Percentiles rank a stretch among this genome's conserved stretches.
These are phyloP conservation scores for Nibea coibor DNA, from an alignment of 2,113 vertebrate genomes.

Conservation along the genomic window DNA sequence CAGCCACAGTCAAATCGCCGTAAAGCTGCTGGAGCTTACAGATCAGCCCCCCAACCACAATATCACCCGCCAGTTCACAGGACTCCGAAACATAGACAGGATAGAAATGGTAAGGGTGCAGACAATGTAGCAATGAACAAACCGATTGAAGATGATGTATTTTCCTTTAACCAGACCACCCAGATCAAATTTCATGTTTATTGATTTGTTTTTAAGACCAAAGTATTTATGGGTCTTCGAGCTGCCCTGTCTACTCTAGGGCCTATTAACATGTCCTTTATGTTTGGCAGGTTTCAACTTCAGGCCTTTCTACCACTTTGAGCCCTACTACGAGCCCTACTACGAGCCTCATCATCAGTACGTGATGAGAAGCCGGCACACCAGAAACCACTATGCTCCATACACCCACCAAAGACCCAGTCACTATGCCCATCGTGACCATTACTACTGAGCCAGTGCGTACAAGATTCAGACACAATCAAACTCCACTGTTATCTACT, in stretches of 20 bases:
- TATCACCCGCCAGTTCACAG: neutral
- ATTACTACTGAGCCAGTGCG: conserved; percentile 33
- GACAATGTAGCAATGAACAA: neutral
- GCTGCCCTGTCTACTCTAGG: neutral
- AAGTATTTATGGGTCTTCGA: neutral
- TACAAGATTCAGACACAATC: neutral
- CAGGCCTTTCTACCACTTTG: neutral
- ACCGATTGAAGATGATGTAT: neutral
- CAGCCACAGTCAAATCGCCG: rapidly evolving
- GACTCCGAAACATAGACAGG: neutral
- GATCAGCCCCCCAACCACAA: neutral
- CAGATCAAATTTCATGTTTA: neutral
- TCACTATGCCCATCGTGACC: rapidly evolving
- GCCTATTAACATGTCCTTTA: neutral
- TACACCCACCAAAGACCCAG: conserved; percentile 29
- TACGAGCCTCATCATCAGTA: neutral
- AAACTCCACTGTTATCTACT: neutral
- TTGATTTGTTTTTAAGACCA: neutral
- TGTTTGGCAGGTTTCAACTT: conserved; percentile 34
- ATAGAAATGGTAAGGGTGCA: conserved; percentile 35
- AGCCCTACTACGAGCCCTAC: conserved; percentile 27
- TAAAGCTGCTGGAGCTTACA: neutral
- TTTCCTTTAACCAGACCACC: neutral
- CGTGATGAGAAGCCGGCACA: conserved; percentile 48
- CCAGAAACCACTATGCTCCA: conserved; percentile 46